Percentiles rank a stretch among this genome's conserved stretches.
Conservation (phyloP, 2,797 vertebrate species). For the Diplodus sargus region DNA sequence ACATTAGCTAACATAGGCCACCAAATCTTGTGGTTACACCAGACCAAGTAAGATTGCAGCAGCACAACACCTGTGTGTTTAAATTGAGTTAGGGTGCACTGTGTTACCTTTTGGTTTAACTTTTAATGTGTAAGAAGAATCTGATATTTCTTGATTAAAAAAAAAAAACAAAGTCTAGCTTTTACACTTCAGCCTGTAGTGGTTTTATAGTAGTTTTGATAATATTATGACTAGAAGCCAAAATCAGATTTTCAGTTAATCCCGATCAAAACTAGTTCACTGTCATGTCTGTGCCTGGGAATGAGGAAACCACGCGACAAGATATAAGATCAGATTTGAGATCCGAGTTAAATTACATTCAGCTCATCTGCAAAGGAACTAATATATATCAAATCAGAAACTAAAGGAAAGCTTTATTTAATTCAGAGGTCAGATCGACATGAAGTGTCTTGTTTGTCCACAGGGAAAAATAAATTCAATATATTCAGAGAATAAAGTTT, state of each 20-base stretch:
- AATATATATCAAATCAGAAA: background rate
- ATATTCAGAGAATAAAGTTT: background rate
- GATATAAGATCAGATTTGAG: background rate
- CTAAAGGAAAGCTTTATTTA: background rate
- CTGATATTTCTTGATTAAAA: background rate
- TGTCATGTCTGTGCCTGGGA: background rate
- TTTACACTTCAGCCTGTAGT: background rate
- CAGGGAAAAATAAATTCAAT: too few species aligned
- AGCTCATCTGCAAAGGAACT: background rate
- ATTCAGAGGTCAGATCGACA: background rate
- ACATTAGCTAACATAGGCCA: background rate
- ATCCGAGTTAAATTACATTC: background rate
- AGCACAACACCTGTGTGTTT: background rate
- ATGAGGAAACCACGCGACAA: background rate
- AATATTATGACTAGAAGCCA: background rate
- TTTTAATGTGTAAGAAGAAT: background rate
- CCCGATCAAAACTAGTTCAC: background rate
- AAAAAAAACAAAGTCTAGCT: background rate
- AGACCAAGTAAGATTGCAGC: background rate
- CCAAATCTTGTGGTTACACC: background rate
- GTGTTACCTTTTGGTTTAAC: background rate
- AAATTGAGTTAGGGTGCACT: background rate
- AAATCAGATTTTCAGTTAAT: background rate
- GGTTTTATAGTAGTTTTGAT: background rate
- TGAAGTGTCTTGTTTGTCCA: too few species aligned